Base-by-base conservation (phyloP, 2,113 vertebrate species). In the Pelusios castaneus region DNA sequence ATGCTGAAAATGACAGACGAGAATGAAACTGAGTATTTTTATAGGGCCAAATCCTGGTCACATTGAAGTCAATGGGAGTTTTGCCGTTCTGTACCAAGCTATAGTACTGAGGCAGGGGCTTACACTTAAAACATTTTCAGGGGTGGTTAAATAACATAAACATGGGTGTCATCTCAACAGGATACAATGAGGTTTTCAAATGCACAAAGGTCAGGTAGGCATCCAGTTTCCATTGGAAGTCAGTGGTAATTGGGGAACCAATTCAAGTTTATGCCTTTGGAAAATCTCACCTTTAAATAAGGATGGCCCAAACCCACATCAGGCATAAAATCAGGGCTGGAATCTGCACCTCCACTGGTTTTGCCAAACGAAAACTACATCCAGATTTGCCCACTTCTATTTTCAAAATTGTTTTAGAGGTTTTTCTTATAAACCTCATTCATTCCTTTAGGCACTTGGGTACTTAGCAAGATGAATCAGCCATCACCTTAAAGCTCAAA, bases 151-250 rank as follows among this genome's bases (percentile, higher is more conserved):
- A 95, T 25, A 81, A 76, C 89, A 52, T 47, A 76, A 88, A 60
- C 17, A 0, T 1, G 19, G 58, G 0, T 3, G n/a, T 56, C 38
- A 2, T 84, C 94, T 92, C 45, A 91, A 89, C 87, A 19, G 49
- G 52, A 67, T 34, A 80, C 70, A 34, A n/a, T 78, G 54, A 87
- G 82, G n/a, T 21, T 88, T 88, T 75, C 47, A 79, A 70, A 85
- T 63, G 88, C 12, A 34, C 49, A 75, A 75, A 43, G 38, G 38
- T 11, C 22, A 25, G 22, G 11, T 25, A 92, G 77, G 16, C 82
- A 13, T 41, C 49, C 91, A 84, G 89, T 77, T 94, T 84, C 82
- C 77, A 84, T 90, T 13, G 82, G 93, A 95, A 96, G 95, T 95
- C 92, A 89, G 90, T 92, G 58, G 77, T 24, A 87, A 80, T 49